Evolutionary conservation across 2,888 invertebrate genomes (phyloP), one percentile per base, ranked within the genome.

Genomic region (Lithophane leautieri): DNA sequence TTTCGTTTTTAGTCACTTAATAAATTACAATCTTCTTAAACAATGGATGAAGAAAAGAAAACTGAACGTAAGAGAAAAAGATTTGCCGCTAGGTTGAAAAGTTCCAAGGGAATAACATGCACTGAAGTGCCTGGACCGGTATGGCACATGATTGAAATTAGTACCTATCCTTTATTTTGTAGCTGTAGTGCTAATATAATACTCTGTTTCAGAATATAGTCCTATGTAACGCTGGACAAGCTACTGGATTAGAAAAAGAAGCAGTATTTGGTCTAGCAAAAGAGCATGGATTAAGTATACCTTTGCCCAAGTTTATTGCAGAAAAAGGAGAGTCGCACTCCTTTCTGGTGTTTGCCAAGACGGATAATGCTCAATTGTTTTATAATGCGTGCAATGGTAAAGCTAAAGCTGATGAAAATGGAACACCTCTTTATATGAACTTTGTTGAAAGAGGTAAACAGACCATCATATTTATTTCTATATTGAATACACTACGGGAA

Each of bases 151-250:
- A 52, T 60, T 63, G 1, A 47, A 65, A 8, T 6, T 70, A 42
- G 42, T 25, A 28, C 25, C 0, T n/a, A 44, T 3, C 3, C 16
- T 34, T 6, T 50, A 44, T 40, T 81, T 40, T 66, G 6, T 8
- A n/a, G 25, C 12, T 50, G 34, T 67, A 76, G 19, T 11, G 19
- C 42, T 61, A 19, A 61, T 73, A 14, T 2, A 25, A 16, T 0
- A 28, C 4, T 56, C 8, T 40, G 61, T 97, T 97, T 81, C 92
- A 98, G 98, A 97, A 97, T 90, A 88, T 98, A 65, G 97, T 97
- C 62, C 94, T 99, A n/a, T 98, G 98, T 88, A 99, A 99, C 95
- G 98, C 98, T 44, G 99, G 99, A 1, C 97, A 99, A 78, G 98
- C 98, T 4, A 98, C 98, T 85, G 98, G 98, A 9, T 95, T 98